Evolutionary conservation across 2,797 vertebrate genomes (phyloP), one percentile per base, ranked within the genome.

Genomic region (Lacerta agilis): DNA sequence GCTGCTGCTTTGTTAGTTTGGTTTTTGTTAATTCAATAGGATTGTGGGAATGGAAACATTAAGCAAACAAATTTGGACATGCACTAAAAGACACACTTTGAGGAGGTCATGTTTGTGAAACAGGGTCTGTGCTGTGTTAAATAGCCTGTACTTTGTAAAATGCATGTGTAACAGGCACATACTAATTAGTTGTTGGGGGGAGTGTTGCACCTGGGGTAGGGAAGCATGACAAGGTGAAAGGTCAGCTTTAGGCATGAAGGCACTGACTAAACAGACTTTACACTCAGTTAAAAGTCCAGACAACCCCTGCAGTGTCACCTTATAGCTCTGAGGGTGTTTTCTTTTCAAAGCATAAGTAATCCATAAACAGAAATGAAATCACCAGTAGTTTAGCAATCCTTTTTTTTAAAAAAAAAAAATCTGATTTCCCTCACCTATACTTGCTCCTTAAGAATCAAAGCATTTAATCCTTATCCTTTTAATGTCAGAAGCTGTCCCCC

Each of bases 181-280:
- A 88, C 89, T 83, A 90, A 89, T 92, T 92, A 87, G 2, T 90
- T 90, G 64, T 71, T 75, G 73, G 90, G 93, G 86, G 89, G 94
- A 96, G 94, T 94, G 94, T 96, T 98, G 98, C 98, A 98, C 98
- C 98, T 99, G 98, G 98, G 97, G 96, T 93, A 96, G 95, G 95
- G 97, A 97, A 97, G 96, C 96, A 95, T 96, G 96, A 93, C 75
- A 87, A 92, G 97, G 97, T 96, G 97, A 98, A 95, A 96, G 98
- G 97, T 98, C 97, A 97, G 95, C 93, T 95, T 95, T 93, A 88
- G 94, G 94, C 95, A 94, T 96, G 95, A 96, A 97, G 97, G 96
- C 96, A 94, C 91, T 93, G 95, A 96, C 97, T 97, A 97, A 97
- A 98, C 97, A 97, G 97, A 97, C 97, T 96, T 96, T 94, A 96